Percentiles rank a stretch among this genome's conserved stretches.
Evolutionary conservation across 2,113 vertebrate genomes (phyloP).

Genomic region (Pteronura brasiliensis): DNA sequence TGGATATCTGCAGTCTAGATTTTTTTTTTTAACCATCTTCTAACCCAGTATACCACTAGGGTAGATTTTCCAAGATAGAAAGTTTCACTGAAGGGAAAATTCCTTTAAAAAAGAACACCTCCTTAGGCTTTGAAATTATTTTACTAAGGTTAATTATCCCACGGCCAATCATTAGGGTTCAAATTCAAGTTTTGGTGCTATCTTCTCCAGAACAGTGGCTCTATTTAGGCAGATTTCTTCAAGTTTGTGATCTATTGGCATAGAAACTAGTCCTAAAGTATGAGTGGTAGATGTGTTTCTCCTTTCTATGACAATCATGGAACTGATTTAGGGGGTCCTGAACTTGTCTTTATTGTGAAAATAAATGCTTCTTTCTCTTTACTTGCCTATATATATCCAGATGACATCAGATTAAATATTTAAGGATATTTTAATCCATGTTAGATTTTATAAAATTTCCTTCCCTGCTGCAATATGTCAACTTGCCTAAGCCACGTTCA

Average conservation of each 20-base stretch:
- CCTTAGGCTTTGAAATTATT: slow-evolving; percentile 2
- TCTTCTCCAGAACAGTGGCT: neutral
- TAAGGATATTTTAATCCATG: neutral
- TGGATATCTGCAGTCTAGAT: neutral
- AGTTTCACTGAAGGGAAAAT: neutral
- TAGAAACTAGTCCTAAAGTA: neutral
- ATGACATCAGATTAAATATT: neutral
- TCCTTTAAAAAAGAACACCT: neutral
- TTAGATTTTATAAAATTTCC: neutral
- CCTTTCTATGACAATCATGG: neutral
- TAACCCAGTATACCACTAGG: neutral
- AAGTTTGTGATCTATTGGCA: neutral
- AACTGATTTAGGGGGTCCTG: neutral
- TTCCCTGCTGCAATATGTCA: neutral
- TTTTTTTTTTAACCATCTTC: neutral
- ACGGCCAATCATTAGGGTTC: neutral
- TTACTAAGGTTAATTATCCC: neutral
- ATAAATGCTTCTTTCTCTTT: neutral
- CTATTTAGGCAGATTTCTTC: neutral
- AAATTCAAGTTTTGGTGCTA: neutral
- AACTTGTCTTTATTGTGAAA: neutral
- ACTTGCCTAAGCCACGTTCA: neutral
- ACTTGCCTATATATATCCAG: neutral
- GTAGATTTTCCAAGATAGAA: neutral
- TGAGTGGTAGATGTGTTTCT: neutral